Percentiles rank a stretch among this genome's conserved stretches.
phyloP scores from a whole-genome alignment of 2,888 invertebrate species.

The Stegophylla sp. region DNA sequence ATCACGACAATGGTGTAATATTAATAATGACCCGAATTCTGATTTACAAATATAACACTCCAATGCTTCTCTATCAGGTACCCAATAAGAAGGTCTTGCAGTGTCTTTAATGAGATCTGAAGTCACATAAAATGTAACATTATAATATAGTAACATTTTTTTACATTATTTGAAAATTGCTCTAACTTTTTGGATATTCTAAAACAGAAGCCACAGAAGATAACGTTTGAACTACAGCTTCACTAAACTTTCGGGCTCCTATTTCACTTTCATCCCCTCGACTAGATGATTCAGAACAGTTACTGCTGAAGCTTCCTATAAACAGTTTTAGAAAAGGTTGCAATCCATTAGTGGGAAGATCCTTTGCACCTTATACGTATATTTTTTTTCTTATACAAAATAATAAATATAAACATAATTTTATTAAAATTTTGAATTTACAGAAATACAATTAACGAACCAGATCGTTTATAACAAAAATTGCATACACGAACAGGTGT shows the following conservation, averaged over 20 bases:
- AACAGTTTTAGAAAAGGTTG: no score
- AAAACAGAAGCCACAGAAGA: constrained; percentile 75
- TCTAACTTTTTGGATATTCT: constrained; percentile 75
- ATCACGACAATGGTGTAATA: constrained; percentile 74
- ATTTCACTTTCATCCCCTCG: constrained; percentile 65
- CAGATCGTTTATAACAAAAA: constrained; percentile 67
- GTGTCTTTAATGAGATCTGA: constrained; percentile 75
- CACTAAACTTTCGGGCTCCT: constrained; percentile 72
- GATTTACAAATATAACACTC: constrained; percentile 73
- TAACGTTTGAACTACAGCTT: constrained; percentile 76
- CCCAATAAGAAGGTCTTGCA: constrained; percentile 81
- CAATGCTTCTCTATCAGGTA: constrained; percentile 75
- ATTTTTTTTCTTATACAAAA: no score
- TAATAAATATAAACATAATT: no score
- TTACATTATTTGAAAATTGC: background rate
- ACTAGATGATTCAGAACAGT: constrained; percentile 52
- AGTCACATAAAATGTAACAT: constrained; percentile 51
- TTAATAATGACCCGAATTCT: constrained; percentile 66
- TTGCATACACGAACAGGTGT: constrained; percentile 78
- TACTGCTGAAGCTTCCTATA: constrained; percentile 47
- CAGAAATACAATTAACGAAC: constrained; percentile 26
- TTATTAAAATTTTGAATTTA: no score
- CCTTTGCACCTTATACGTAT: no score
- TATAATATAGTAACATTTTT: background rate
- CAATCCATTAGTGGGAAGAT: no score